phyloP scores from a whole-genome alignment of 2,888 invertebrate genomes.

The Leucozona laternaria region DNA sequence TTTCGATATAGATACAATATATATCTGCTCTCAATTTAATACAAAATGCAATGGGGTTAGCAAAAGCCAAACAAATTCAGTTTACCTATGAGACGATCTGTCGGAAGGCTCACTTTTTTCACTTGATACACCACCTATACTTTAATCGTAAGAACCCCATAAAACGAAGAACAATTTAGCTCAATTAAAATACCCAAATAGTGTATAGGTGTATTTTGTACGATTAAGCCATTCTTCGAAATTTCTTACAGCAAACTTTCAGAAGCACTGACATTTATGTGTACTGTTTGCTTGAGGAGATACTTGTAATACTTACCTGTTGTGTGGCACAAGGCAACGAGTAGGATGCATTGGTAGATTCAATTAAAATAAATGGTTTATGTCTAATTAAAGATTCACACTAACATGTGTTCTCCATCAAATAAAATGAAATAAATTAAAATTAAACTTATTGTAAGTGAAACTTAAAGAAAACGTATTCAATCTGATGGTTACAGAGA shows the following conservation, averaged over 20 bases:
- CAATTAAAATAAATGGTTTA: constrained; percentile 17
- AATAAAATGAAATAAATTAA: not conserved
- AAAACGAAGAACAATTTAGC: too few species aligned
- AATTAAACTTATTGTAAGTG: not conserved
- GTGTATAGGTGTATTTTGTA: too few species aligned
- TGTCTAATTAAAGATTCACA: constrained; percentile 18
- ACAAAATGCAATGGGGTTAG: too few species aligned
- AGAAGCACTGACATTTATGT: not conserved
- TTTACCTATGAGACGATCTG: too few species aligned
- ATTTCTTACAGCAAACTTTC: not conserved
- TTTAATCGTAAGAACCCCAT: too few species aligned
- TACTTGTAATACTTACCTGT: not conserved
- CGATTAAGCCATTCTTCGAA: not conserved
- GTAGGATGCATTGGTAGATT: not conserved
- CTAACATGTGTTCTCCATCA: not conserved
- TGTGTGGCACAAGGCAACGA: not conserved
- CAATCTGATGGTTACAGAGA: too few species aligned
- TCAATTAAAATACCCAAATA: not conserved
- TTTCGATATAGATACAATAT: too few species aligned
- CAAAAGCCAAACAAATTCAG: too few species aligned
- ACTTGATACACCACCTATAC: too few species aligned
- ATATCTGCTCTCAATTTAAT: too few species aligned
- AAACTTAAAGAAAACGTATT: not conserved
- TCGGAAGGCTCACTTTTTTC: too few species aligned
- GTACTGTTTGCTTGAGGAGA: not conserved